A percentile compares a stretch with the other conserved stretches of the same genome.
Evolutionary conservation across 2,113 vertebrate species (phyloP).

Genomic region (Calypte anna): DNA sequence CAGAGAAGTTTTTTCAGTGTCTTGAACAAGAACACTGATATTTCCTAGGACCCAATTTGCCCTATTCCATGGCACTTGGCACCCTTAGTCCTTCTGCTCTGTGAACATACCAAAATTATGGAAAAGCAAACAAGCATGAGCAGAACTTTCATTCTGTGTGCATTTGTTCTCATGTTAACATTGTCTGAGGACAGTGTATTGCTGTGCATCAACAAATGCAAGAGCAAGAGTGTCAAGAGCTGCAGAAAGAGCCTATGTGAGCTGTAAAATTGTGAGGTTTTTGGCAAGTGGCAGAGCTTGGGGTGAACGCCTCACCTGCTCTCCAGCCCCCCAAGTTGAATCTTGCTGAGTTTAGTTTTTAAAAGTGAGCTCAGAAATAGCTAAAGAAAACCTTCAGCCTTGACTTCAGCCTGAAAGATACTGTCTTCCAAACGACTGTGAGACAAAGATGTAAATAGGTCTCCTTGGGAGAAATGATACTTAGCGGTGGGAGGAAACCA

Average conservation of each 20-base stretch:
- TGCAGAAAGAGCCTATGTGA: not conserved
- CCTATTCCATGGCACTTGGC: not conserved
- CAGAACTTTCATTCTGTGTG: not conserved
- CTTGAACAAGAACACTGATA: not conserved
- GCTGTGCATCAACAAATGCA: not conserved
- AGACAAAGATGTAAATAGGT: not conserved
- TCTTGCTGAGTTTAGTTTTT: not conserved
- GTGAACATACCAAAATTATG: not conserved
- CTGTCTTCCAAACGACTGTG: not conserved
- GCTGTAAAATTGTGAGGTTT: not conserved
- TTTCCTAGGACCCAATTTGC: not conserved
- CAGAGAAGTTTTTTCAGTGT: not conserved
- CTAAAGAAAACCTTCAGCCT: not conserved
- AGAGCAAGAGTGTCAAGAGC: not conserved
- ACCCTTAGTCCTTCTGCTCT: not conserved
- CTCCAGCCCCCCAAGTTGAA: not conserved
- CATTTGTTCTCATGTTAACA: not conserved
- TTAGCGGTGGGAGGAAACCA: not conserved
- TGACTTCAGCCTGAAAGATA: not conserved
- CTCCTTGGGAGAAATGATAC: not conserved
- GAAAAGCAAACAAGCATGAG: not conserved
- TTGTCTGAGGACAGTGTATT: not conserved
- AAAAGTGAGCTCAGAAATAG: not conserved
- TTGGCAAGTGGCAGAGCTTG: not conserved
- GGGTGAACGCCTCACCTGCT: not conserved